Evolutionary conservation across 2,888 invertebrate genomes (phyloP), one percentile per base, ranked within the genome.

Genomic region (Eucera pruinosa): DNA sequence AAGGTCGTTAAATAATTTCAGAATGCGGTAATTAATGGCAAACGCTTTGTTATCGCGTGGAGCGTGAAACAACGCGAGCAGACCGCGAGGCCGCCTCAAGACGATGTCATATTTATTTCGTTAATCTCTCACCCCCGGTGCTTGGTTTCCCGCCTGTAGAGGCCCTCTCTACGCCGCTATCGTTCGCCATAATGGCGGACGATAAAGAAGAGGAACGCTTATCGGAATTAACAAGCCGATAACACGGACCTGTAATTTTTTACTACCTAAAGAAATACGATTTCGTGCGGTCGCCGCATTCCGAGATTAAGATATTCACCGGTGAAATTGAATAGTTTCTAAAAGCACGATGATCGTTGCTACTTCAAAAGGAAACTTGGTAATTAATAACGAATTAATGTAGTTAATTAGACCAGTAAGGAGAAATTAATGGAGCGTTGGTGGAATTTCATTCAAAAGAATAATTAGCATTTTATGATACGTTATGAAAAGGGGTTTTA

Each of bases 1-100:
- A 74, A 66, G 74, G 80, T 61, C 79, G 74, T 80, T 78, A 80
- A 80, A 79, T 80, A 80, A 80, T 80, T 80, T 79, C 79, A 52
- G 55, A 36, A 33, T 20, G 60, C 30, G 41, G 70, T 78, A 80
- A 80, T 78, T 78, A 80, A 80, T 80, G 65, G 78, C 78, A 41
- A 74, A 70, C 69, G 80, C 69, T 78, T 80, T 74, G 80, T 80
- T 80, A 80, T 80, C 80, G 73, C 73, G 73, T 48, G 61, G 68
- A 79, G 78, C 79, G 72, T 78, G 79, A 79, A 79, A 72, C 68
- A 78, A 78, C 78, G 78, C 58, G 78, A 54, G 54, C 74, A 39
- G n/a, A 39, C 57, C 47, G 57, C 30, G 43, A 23, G 33, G n/a
- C 61, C 54, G 50, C 41, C 43, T 57, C 62, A 66, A 70, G 73